Percentiles rank a stretch among this genome's conserved stretches.
phyloP scores from a whole-genome alignment of 2,113 vertebrate genomes.

The Galeopterus variegatus region DNA sequence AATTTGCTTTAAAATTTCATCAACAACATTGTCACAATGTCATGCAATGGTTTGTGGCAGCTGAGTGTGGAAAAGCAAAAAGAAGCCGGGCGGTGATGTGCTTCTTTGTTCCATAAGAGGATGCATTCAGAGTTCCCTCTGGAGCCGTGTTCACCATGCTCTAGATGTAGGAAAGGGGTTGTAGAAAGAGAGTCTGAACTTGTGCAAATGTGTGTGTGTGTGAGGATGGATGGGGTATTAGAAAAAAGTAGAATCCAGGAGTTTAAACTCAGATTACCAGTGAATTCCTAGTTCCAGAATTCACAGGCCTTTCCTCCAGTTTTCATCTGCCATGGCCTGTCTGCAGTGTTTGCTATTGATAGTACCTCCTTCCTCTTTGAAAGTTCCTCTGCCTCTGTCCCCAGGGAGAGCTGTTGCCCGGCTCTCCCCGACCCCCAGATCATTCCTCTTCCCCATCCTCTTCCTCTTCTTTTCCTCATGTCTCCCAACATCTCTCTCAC shows the following conservation, averaged over 20 bases:
- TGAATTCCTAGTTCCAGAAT: not conserved
- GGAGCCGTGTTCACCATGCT: fast-evolving
- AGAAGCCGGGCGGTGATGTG: fast-evolving
- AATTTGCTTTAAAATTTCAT: not conserved
- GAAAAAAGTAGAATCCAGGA: not conserved
- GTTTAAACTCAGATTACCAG: not conserved
- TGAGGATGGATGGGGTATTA: fast-evolving
- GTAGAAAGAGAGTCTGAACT: not conserved
- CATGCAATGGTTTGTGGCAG: not conserved
- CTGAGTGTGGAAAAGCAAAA: not conserved
- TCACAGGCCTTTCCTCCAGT: not conserved
- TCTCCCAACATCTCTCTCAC: not conserved
- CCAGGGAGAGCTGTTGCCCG: not conserved
- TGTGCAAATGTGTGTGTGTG: not conserved
- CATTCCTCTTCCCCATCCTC: no score
- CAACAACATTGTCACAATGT: fast-evolving
- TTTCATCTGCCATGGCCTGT: not conserved
- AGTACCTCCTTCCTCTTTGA: not conserved
- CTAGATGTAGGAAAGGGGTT: fast-evolving
- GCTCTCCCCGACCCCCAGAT: no score
- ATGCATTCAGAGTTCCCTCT: fast-evolving
- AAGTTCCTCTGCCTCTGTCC: not conserved
- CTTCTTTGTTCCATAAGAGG: not conserved
- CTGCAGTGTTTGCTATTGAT: not conserved
- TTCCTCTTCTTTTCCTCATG: not conserved